Evolutionary conservation across 1,140 invertebrate genomes (phyloP).

Genomic region (Meloidogyne floridensis): DNA sequence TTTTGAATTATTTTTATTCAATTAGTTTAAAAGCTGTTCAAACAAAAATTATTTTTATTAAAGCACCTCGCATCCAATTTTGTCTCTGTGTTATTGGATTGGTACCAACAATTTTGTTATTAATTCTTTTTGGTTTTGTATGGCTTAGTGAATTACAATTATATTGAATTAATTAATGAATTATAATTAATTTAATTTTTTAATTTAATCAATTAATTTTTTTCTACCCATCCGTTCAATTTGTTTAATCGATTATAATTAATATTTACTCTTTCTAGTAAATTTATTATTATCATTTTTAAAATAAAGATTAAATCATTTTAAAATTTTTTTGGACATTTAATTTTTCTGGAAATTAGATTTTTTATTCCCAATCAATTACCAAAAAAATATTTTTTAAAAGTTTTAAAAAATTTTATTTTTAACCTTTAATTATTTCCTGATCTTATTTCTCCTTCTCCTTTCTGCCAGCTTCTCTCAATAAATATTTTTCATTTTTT

Average conservation of each 20-base stretch:
- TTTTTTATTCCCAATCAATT: not conserved
- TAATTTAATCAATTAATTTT: not conserved
- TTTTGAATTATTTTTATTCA: not conserved
- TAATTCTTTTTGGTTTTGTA: constrained; percentile 22
- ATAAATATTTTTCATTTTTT: too few species aligned
- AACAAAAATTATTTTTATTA: constrained; percentile 16
- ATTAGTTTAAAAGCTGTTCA: not conserved
- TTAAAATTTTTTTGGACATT: not conserved
- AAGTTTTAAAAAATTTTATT: not conserved
- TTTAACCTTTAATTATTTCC: constrained; percentile 7
- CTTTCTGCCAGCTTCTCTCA: too few species aligned
- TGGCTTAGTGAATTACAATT: constrained; percentile 26
- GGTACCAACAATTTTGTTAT: constrained; percentile 17
- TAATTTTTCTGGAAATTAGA: not conserved
- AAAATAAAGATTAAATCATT: not conserved
- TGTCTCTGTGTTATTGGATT: constrained; percentile 22
- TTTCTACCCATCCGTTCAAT: too few species aligned
- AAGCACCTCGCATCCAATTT: constrained; percentile 18
- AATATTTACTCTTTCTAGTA: not conserved
- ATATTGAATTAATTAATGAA: not conserved
- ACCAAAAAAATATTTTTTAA: not conserved
- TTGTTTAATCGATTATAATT: too few species aligned
- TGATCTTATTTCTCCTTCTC: too few species aligned
- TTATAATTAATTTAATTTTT: not conserved
- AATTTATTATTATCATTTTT: not conserved